Base-by-base conservation (phyloP, 2,797 vertebrate species). In the Antennarius maculatus region DNA sequence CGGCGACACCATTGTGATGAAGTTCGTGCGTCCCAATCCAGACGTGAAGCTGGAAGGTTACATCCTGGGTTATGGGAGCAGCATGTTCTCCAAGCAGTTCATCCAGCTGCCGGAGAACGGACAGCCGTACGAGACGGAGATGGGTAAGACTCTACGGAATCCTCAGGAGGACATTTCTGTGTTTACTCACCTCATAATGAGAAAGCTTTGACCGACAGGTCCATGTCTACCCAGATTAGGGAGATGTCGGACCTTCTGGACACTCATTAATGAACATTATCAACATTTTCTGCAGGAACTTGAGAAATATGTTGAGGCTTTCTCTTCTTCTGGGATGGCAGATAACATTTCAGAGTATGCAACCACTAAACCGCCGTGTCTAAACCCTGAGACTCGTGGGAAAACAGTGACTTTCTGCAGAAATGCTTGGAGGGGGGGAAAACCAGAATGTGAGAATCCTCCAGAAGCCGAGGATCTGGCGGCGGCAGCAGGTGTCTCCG, bases 31-130 rank as follows among this genome's bases (percentile, higher is more conserved):
- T 39, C 92, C 94, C 13, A 92, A 83, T 55, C 88, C 92, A 1
- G 93, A 92, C n/a, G 90, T 91, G 54, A 96, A 92, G 81, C 82
- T 99, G 49, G 93, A 97, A 87, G 97, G 97, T 4, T 97, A 96
- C 76, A 91, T 99, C 67, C 90, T 99, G 85, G 97, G 97, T 4
- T 98, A 98, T 13, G 97, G 97, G 67, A 95, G 94, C 88, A 96
- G 71, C 59, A 80, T 95, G 59, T 95, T 95, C 79, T 94, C 96
- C 84, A 97, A 94, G 64, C 96, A 98, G 69, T 95, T 95, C 76
- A 95, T 99, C 74, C 89, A 93, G 56, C 90, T 98, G 61, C 96
- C 97, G 0, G 86, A 93, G 0, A 91, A 96, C 16, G 96, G 96
- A 37, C 91, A 93, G 62, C 89, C 89, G 15, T 95, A 92, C 0